phyloP scores from a whole-genome alignment of 2,113 vertebrate genomes.

The Prionailurus viverrinus region DNA sequence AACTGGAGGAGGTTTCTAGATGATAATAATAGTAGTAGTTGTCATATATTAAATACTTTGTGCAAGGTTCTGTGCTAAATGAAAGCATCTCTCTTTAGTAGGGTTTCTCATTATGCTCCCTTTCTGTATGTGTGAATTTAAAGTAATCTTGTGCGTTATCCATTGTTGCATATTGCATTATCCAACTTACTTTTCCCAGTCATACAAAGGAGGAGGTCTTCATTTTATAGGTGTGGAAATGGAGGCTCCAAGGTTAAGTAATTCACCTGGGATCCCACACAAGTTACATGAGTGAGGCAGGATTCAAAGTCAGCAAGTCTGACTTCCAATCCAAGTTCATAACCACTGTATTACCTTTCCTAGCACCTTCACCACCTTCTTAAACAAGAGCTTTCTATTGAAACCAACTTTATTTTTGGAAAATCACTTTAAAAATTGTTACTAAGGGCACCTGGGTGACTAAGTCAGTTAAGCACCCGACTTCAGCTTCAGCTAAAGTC shows the following conservation, averaged over 20 bases:
- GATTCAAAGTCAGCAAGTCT: neutral
- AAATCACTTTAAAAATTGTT: neutral
- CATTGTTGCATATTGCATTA: neutral
- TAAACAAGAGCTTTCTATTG: neutral
- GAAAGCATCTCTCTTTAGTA: neutral
- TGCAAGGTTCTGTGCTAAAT: neutral
- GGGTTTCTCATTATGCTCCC: neutral
- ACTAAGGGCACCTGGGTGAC: neutral
- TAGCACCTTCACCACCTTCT: neutral
- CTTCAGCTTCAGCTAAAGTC: too few species aligned
- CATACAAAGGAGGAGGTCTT: neutral
- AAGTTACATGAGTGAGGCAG: neutral
- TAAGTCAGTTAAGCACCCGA: too few species aligned
- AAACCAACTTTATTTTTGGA: slow-evolving; percentile 24
- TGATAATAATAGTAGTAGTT: neutral
- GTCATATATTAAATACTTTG: neutral
- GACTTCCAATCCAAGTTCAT: neutral
- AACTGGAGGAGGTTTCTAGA: neutral
- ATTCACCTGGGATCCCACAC: neutral
- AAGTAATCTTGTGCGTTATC: neutral
- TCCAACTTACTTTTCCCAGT: neutral
- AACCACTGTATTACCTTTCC: neutral
- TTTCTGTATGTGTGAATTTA: neutral
- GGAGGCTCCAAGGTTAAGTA: neutral
- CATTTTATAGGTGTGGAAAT: neutral